Evolutionary conservation across 2,888 invertebrate genomes (phyloP).

Genomic region (Hecatera dysodea): DNA sequence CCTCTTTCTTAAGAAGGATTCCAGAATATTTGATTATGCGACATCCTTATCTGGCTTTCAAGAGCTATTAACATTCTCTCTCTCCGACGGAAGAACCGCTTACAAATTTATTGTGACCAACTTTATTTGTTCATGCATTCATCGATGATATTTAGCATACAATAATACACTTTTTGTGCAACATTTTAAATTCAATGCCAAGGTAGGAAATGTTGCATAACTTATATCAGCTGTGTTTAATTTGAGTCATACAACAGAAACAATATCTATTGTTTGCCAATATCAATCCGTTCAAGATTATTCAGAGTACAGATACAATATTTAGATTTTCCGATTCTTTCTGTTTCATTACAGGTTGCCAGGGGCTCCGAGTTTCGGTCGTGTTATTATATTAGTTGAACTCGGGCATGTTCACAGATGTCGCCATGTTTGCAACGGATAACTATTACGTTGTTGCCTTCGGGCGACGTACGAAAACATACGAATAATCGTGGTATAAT

Average conservation of each 20-base stretch:
- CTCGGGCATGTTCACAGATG: slow-evolving; percentile 80
- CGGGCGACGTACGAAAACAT: slow-evolving; percentile 77
- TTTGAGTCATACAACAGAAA: slow-evolving; percentile 31
- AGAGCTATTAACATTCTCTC: slow-evolving; percentile 82
- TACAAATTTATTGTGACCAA: slow-evolving; percentile 75
- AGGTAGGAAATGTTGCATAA: slow-evolving; percentile 30
- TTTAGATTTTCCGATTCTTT: slow-evolving; percentile 54
- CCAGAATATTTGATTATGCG: slow-evolving; percentile 87
- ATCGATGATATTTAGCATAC: slow-evolving; percentile 67
- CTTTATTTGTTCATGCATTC: slow-evolving; percentile 70
- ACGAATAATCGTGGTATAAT: slow-evolving; percentile 72
- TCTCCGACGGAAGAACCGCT: slow-evolving; percentile 73
- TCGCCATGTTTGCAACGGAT: slow-evolving; percentile 77
- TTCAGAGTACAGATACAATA: slow-evolving; percentile 45
- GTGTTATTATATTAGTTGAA: slow-evolving; percentile 85
- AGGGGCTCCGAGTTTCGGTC: slow-evolving; percentile 73
- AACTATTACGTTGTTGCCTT: slow-evolving; percentile 77
- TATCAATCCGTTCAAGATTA: slow-evolving; percentile 50
- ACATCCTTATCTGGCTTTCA: slow-evolving; percentile 84
- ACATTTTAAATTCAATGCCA: slow-evolving; percentile 45
- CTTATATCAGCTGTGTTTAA: slow-evolving; percentile 19
- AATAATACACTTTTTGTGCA: slow-evolving; percentile 62
- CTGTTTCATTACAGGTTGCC: slow-evolving; percentile 78
- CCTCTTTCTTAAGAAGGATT: slow-evolving; percentile 84
- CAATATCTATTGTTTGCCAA: slow-evolving; percentile 35